Evolutionary conservation across 2,888 invertebrate genomes (phyloP).

Genomic region (Athetis lepigone): DNA sequence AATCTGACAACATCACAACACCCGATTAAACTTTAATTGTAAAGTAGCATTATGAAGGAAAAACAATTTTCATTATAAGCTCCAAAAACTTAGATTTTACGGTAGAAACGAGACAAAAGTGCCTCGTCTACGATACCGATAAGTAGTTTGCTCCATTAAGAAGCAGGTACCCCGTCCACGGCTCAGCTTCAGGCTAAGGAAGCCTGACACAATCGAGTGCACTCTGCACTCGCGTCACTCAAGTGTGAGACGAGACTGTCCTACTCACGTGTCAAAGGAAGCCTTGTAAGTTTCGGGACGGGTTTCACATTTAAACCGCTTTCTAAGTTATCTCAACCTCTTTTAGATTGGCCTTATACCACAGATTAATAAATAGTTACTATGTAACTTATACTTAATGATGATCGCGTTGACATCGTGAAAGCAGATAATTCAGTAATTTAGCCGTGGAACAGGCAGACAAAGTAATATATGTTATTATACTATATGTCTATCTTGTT

Average conservation of each 20-base stretch:
- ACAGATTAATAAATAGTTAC: no score
- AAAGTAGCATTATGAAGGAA: background rate
- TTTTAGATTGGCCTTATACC: background rate
- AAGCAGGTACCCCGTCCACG: constrained; percentile 6
- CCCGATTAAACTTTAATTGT: background rate
- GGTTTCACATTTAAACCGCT: constrained; percentile 65
- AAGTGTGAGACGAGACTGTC: constrained; percentile 78
- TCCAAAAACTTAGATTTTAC: no score
- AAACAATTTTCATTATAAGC: background rate
- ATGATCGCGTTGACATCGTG: no score
- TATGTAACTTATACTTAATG: no score
- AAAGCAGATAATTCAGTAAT: no score
- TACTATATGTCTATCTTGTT: no score
- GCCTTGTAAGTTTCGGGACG: constrained; percentile 67
- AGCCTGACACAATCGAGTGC: constrained; percentile 75
- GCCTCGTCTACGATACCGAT: background rate
- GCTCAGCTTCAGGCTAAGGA: constrained; percentile 59
- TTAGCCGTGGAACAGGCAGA: no score
- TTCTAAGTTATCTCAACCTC: constrained; percentile 38
- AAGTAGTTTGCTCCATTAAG: constrained; percentile 10
- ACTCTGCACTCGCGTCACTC: constrained; percentile 68
- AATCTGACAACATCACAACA: constrained; percentile 39
- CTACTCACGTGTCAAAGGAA: constrained; percentile 77
- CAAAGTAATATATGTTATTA: no score
- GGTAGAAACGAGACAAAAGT: background rate